Evolutionary conservation across 2,113 vertebrate species (phyloP), one percentile per base, ranked within the genome.

Genomic region (Pangasianodon hypophthalmus): DNA sequence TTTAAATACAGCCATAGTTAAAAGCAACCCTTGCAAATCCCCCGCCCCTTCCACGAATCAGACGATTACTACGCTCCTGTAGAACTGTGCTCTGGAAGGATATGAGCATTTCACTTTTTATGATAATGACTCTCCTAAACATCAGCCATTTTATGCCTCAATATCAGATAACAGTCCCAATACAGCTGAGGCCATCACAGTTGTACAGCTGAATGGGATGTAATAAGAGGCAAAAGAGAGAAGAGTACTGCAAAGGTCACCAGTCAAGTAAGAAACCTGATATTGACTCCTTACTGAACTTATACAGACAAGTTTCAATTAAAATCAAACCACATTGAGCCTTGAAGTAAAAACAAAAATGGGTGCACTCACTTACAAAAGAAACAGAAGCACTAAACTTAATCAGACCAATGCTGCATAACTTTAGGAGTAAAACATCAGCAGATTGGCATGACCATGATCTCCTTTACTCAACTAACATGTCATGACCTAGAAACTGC

Each of bases 161-260:
- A 89, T 79, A 79, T 52, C 77, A 88, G 87, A 94, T 75, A 86
- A 91, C 87, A 24, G 71, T 83, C 86, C 86, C 26, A 75, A 89
- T 67, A 84, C 9, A 80, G 86, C 81, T 48, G 88, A 85, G 69
- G 71, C 71, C 48, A 58, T 81, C 86, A 54, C 87, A 92, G 93
- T 92, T 92, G 92, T 92, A 92, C 91, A 92, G 87, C 80, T 91
- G 88, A 92, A 81, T 88, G 87, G 92, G 90, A 92, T 26, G 77
- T 87, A 90, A 91, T 92, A 91, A 94, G 89, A 44, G 10, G 26
- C 24, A 81, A 91, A 87, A 88, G 60, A 52, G 83, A 37, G 87
- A 92, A 90, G 85, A 91, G 88, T 88, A 92, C 91, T 87, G 92
- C 87, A 89, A 92, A 92, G 91, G 91, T 93, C 92, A 94, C 85